Base-by-base conservation (phyloP, 2,888 invertebrate genomes). In the Diloba caeruleocephala region DNA sequence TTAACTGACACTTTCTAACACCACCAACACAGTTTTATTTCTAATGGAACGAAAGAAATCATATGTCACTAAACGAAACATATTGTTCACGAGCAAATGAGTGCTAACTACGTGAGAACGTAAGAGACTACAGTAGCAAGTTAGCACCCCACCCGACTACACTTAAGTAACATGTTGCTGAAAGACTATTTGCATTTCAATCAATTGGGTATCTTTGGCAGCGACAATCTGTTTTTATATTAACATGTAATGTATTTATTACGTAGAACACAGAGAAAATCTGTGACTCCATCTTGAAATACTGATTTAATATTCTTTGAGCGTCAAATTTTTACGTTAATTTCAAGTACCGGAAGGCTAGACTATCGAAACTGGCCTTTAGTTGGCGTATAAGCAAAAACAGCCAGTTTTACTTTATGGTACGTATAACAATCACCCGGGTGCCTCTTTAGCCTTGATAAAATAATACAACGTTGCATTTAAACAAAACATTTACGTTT, bases 111-210 rank as follows among this genome's bases (percentile, higher is more conserved):
- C 44, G 38, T 59, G 48, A 36, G 37, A 33, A 44, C 37, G 32
- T 31, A 14, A 12, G 19, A 37, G 34, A 34, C 41, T 29, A 36
- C 54, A 53, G 29, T 13, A 34, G 23, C 34, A 32, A 60, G 37
- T 46, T 68, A 60, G 59, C 60, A 58, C 70, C 73, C 70, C 70
- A 65, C 74, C 57, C 50, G 39, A 38, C 45, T 21, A 15, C 38
- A 45, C 42, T 73, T 70, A 59, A 55, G 61, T 51, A 75, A 73
- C 9, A 49, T 21, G 23, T 60, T 74, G 56, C 54, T 55, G 70
- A 64, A 58, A 61, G 46, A 29, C 31, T 38, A 48, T 56, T 59
- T 52, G 37, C 52, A 60, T 66, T 53, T 48, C 34, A 50, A 39
- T 63, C 21, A 49, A 41, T 48, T 56, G 13, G 19, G 33, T 39